Percentiles rank a stretch among this genome's conserved stretches.
Conservation (phyloP, 2,888 invertebrate species). For the Cinara cedri region DNA sequence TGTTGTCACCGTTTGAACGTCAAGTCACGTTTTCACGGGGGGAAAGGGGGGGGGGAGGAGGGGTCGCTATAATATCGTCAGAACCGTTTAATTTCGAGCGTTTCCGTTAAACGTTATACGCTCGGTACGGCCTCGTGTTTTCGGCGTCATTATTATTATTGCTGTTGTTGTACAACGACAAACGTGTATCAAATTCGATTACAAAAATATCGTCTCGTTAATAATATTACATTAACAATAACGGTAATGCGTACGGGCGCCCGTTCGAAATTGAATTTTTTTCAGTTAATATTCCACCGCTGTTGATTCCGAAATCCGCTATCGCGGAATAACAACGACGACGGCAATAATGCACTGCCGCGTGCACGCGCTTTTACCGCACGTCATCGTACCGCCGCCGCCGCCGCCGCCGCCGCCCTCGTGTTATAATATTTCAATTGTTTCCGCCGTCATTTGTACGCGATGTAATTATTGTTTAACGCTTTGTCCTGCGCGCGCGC, state of each 20-base stretch:
- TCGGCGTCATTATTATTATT: conserved; percentile 12
- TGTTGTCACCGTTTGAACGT: neutral
- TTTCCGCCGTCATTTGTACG: conserved; percentile 1
- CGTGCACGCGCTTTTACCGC: conserved; percentile 11
- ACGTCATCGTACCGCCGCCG: neutral
- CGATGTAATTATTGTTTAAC: conserved; percentile 30
- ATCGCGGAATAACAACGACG: too few relatives aligned
- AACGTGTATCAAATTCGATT: conserved; percentile 44
- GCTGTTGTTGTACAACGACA: too few relatives aligned
- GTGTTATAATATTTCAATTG: conserved; percentile 40
- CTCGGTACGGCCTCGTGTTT: neutral
- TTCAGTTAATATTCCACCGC: conserved; percentile 33
- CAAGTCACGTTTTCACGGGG: conserved; percentile 6
- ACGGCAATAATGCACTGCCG: too few relatives aligned
- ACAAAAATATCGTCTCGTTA: conserved; percentile 8
- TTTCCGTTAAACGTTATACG: neutral
- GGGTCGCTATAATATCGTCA: neutral
- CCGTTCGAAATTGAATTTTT: conserved; percentile 36
- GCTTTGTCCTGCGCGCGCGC: neutral
- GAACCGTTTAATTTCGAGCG: conserved; percentile 24
- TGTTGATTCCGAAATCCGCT: conserved; percentile 38
- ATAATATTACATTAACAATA: too few relatives aligned
- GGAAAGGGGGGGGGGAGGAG: too few relatives aligned
- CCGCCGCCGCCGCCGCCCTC: neutral
- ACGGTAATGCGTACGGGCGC: neutral